Evolutionary conservation across 23 tunicate genomes (phyloP), one percentile per base, ranked within the genome.

Genomic region (Phallusia fumigata): DNA sequence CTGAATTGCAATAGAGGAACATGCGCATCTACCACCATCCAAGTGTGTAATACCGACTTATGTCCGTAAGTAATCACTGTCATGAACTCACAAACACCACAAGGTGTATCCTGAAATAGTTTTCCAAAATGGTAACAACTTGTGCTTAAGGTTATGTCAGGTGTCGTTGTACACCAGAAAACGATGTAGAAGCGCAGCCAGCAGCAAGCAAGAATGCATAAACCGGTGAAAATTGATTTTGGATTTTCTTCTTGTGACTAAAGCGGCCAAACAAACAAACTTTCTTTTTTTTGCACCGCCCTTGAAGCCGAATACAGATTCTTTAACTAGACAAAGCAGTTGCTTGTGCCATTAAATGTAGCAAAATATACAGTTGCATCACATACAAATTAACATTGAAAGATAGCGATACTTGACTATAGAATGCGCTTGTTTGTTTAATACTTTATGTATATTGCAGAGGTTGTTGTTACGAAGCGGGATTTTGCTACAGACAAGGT

Each of bases 21-120:
- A 19, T 81, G 84, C 53, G 36, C 36, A 2, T 30, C 65, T 0
- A 22, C 65, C 22, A 45, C 64, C 33, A 1, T 73, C 6, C 52
- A 65, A 36, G 31, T 0, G 31, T 81, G 84, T 30, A 35, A 36
- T 10, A 73, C 65, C 35, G 21, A 33, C 15, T 6, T 65, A 19
- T 81, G 84, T 35, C 84, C 76, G 84, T 81, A 40, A 65, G 84
- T 65, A 2, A 19, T 36, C 52, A 30, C 32, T 36, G 36, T n/a
- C n/a, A n/a, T n/a, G n/a, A n/a, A n/a, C n/a, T n/a, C n/a, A n/a
- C n/a, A n/a, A n/a, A n/a, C n/a, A n/a, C n/a, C n/a, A n/a, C n/a
- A n/a, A n/a, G n/a, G n/a, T n/a, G n/a, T n/a, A n/a, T n/a, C n/a
- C n/a, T n/a, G n/a, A n/a, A n/a, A n/a, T n/a, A 36, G 47, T 30